These are phyloP conservation scores for Cotesia glomerata DNA, from an alignment of 1,140 invertebrate species.

Conservation along the genomic window DNA sequence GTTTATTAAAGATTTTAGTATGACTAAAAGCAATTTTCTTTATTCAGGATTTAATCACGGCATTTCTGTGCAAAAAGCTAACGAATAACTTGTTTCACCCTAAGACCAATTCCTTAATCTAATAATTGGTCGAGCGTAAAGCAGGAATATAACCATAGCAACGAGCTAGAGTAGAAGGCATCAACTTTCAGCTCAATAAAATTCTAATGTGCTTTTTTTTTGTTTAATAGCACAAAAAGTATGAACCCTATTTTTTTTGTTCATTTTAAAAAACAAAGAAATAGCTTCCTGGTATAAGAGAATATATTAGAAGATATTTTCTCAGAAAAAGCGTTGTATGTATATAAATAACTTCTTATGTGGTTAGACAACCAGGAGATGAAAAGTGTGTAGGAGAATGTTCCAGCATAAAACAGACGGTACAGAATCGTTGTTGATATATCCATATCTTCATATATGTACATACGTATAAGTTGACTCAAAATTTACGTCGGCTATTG, in stretches of 20 bases:
- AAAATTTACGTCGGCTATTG: constrained; percentile 6
- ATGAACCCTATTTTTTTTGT: too few species aligned
- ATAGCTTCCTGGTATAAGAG: too few species aligned
- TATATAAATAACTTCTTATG: not conserved
- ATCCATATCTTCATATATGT: not conserved
- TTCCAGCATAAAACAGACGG: not conserved
- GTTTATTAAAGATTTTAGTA: not conserved
- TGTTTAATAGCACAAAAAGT: not conserved
- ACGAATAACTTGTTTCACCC: not conserved
- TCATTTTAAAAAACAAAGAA: too few species aligned
- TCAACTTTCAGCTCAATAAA: constrained; percentile 26
- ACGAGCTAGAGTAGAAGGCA: not conserved
- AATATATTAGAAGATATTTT: too few species aligned
- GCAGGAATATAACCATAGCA: constrained; percentile 33
- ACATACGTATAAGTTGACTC: not conserved
- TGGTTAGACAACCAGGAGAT: not conserved
- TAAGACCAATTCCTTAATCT: constrained; percentile 7
- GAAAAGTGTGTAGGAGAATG: not conserved
- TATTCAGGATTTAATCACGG: not conserved
- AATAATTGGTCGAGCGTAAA: constrained; percentile 28
- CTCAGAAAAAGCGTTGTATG: not conserved
- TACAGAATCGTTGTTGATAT: constrained; percentile 17
- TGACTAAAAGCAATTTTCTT: not conserved
- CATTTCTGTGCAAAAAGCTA: not conserved
- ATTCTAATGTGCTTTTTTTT: not conserved